Evolutionary conservation across 2,888 invertebrate species (phyloP), one percentile per base, ranked within the genome.

Genomic region (Phlogophora meticulosa): DNA sequence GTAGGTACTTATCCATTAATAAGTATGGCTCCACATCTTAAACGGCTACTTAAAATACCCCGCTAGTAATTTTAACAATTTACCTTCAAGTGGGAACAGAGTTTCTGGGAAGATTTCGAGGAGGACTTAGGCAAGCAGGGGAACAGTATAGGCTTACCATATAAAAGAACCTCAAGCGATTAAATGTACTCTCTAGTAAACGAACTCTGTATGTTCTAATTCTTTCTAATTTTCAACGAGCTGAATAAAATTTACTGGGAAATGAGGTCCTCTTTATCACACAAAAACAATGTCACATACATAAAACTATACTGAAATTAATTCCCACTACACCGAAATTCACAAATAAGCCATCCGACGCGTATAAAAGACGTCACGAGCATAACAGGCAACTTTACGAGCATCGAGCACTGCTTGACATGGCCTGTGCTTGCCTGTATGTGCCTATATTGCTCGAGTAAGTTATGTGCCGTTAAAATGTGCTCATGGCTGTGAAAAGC

Each of bases 391-490:
- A 58, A 32, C 17, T 78, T 78, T 78, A 78, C 75, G 78, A 78
- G 71, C 71, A 34, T 48, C 40, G 17, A 53, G 63, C 62, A 53
- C 22, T 61, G 60, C 67, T 65, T 64, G 69, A 75, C 76, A 66
- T 74, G 58, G 65, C 61, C 67, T 51, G 61, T 52, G 56, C 48
- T 59, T 69, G 52, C 57, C 45, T 52, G 48, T 59, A 49, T 38
- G 58, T 57, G 45, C 56, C 53, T 48, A 57, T 65, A 61, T 60
- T 55, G 63, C 73, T 71, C 71, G 42, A 66, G 55, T 61, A 71
- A 78, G 76, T 78, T 75, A 78, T 78, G 76, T 60, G 69, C 76
- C 61, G 69, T 75, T 72, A 78, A 78, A 78, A 64, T 74, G 69
- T 43, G 67, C 65, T 68, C 49, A 65, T 49, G 36, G 66, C 48